Base-by-base conservation (phyloP, 2,113 vertebrate species). In the Neolamprologus falcicula region DNA sequence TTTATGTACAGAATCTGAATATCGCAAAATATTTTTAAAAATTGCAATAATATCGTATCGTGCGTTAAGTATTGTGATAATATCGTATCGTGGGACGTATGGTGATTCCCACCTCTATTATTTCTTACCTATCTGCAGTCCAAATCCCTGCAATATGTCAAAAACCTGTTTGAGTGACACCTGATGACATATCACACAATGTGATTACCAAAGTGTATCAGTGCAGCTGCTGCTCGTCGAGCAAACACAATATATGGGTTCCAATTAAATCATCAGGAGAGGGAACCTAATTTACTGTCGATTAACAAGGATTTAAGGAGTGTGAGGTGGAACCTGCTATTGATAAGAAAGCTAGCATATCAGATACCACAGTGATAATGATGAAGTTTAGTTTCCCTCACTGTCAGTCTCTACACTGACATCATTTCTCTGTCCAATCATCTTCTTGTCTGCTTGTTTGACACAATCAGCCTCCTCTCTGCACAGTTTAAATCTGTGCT, bases 61-160 rank as follows among this genome's bases (percentile, higher is more conserved):
- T 40, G 37, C 0, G 37, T 40, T 5, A 42, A 42, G 5, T 2
- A 42, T 13, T 42, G 12, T 0, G 0, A 14, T 14, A 7, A 45
- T 14, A 45, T 45, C 42, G 3, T 14, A 45, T 45, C 3, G 12
- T 45, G 12, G 42, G 42, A 45, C 14, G 6, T 45, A 0, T 47
- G 45, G 45, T 7, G 45, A 47, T 47, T 47, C 45, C 1, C 45
- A 47, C 14, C 45, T 47, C 45, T 47, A 16, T 0, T 7, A 7
- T 35, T 16, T 14, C 0, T 57, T 57, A 57, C 54, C 54, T 2
- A 1, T 2, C 12, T 57, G 59, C 59, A 33, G 59, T 19, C 16
- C 28, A 63, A 33, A 63, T 35, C 28, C 9, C 31, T 63, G 59
- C 16, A 19, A 19, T 35, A n/a, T 5, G 59, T 63, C 59, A 35